phyloP scores from a whole-genome alignment of 2,113 vertebrate genomes.

The Hypocryptadius cinnamomeus region DNA sequence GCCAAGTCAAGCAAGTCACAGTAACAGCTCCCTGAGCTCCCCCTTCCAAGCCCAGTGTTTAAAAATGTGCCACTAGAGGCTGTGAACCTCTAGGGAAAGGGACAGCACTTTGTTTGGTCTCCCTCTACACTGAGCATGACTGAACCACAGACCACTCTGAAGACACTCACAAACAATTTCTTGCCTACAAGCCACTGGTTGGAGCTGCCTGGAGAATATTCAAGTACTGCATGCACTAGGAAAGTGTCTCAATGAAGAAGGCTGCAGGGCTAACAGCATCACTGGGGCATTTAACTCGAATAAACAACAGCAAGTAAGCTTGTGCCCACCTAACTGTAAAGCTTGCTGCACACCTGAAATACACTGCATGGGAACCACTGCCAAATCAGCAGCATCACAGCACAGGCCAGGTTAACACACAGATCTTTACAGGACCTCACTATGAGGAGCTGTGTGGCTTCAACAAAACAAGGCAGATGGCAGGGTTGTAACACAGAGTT shows the following conservation, averaged over 20 bases:
- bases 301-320: background rate
- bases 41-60: background rate
- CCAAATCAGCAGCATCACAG: background rate
- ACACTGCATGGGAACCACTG: background rate
- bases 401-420: background rate
- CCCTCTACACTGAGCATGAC: background rate
- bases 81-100: background rate
- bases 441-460: background rate
- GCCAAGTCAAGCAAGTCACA: background rate
- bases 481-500: background rate
- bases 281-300: background rate
- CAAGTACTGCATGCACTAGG: too few relatives aligned
- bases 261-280: background rate
- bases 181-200: background rate
- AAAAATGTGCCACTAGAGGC: background rate
- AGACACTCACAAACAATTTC: background rate
- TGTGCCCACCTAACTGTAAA: background rate
- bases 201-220: background rate
- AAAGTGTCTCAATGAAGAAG: background rate
- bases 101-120: background rate
- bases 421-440: fast-evolving
- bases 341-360: background rate
- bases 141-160: background rate
- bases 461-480: background rate
- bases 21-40: background rate